phyloP scores from a whole-genome alignment of 2,113 vertebrate species.

The Muntiacus muntjak region DNA sequence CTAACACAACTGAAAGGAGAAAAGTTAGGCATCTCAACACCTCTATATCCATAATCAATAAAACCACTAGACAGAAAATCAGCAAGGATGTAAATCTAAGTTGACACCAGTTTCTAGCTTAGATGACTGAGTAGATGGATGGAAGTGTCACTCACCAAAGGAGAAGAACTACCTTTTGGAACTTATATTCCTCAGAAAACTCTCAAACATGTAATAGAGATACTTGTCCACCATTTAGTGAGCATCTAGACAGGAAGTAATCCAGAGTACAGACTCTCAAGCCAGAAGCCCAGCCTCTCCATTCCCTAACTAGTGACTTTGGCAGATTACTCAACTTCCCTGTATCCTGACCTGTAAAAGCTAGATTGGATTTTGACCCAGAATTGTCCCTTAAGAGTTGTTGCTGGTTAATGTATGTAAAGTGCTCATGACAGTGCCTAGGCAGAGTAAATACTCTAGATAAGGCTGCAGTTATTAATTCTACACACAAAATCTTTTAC shows the following conservation, averaged over 20 bases:
- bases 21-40: not conserved
- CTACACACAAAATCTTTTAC: not conserved
- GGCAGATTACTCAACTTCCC: not conserved
- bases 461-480: not conserved
- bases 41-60: not conserved
- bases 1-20: not conserved
- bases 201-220: not conserved
- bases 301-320: not conserved
- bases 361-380: not conserved
- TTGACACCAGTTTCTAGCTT: not conserved
- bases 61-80: not conserved
- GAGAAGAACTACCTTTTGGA: not conserved
- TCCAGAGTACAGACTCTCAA: not conserved
- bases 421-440: not conserved
- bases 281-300: not conserved
- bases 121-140: not conserved
- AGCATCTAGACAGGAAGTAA: not conserved
- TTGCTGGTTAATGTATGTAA: not conserved
- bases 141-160: not conserved
- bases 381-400: not conserved
- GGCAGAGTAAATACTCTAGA: not conserved
- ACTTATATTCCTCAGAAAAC: not conserved
- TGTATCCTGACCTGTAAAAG: not conserved
- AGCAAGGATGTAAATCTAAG: not conserved
- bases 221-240: not conserved